Evolutionary conservation across 2,888 invertebrate genomes (phyloP), one percentile per base, ranked within the genome.

Genomic region (Balanococcus diminutus): DNA sequence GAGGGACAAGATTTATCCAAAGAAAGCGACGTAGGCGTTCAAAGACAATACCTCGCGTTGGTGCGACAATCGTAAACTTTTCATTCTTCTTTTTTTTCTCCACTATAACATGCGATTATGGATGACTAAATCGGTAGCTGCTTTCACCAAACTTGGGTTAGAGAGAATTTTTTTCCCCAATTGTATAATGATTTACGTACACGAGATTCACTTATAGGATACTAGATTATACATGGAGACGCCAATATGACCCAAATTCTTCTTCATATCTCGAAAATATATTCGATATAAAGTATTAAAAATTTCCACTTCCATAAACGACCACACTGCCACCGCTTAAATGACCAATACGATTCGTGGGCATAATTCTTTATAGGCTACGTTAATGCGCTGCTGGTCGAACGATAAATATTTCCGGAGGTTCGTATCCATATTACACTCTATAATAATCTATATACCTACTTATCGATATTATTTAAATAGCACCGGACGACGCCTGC

Each of bases 241-340:
- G 28, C 61, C 61, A 67, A 67, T 67, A 22, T 67, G 61, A 67
- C 61, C 61, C 28, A 67, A 67, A 67, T 67, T 67, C 28, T 51
- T 28, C 14, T 28, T 2, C 61, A 19, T 8, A n/a, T 51, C 9
- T 19, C 51, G 19, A 51, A 51, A n/a, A 19, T 51, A 19, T 19
- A 19, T 8, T 11, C 19, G 19, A 19, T 19, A 42, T 42, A 51
- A 5, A 51, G 51, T 51, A 51, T 51, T 51, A 51, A 51, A 51
- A 51, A 51, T 51, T 51, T 51, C 51, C n/a, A 51, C 51, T 51
- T 51, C 51, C 51, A 51, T 51, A 51, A 51, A 51, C 51, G 51
- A 51, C 19, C 51, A 19, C 51, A 19, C 51, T 19, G 51, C 3
- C 42, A 16, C 16, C 42, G 14, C 42, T 42, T 51, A 19, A 51